Evolutionary conservation across 2,113 vertebrate genomes (phyloP), one percentile per base, ranked within the genome.

Genomic region (Plecturocebus donacophilus): DNA sequence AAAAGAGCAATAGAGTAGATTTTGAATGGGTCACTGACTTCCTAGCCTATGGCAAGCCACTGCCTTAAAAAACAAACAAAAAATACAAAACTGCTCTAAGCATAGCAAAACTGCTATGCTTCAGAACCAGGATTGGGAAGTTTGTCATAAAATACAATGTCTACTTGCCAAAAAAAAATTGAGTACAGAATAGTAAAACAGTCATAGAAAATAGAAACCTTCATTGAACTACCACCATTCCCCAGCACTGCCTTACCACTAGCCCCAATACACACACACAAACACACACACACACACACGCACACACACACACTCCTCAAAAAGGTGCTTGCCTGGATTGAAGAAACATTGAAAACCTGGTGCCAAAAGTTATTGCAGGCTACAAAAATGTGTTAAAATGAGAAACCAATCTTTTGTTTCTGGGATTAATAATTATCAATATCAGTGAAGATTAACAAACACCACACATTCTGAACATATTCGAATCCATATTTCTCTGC

Each of bases 21-120:
- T 90, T 80, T 20, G 32, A 87, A 87, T 84, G 56, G 32, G 80
- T 86, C 80, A 40, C 75, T 79, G 94, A 95, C 25, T 92, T 77
- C 75, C 73, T 83, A 76, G 80, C 91, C 80, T 30, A 20, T 47
- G 70, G 80, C 42, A 87, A 91, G 49, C 82, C 25, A 79, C 35
- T 64, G 32, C n/a, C 87, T 87, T 64, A 64, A 64, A 64, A 64
- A 64, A 40, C 30, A n/a, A n/a, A 68, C 45, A 47, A 86, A 61
- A 66, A 38, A 58, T 68, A 61, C 64, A 77, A 90, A 93, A 19
- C 23, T 16, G n/a, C 80, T 91, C 66, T 77, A 47, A 58, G 10
- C 52, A 12, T 64, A 14, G 42, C 42, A 42, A 42, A 42, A 42
- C 23, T 61, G 19, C 38, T 23, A 5, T 4, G 38, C 47, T 93